Evolutionary conservation across 2,113 vertebrate species (phyloP), one percentile per base, ranked within the genome.

Genomic region (Pachypanchax playfairii): DNA sequence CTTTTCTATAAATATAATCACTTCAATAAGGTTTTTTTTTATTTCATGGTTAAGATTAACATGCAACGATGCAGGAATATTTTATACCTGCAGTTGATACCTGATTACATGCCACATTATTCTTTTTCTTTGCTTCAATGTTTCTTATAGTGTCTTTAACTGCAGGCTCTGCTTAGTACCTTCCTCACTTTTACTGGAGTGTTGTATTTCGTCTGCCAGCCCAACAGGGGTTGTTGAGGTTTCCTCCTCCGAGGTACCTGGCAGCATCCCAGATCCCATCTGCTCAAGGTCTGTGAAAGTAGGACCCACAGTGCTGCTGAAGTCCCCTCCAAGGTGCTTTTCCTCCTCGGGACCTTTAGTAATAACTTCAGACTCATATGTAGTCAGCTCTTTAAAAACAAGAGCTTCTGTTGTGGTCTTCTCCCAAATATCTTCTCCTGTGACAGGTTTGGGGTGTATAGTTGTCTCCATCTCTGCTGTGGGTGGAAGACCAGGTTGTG

Each of bases 231-330:
- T 10, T 10, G 21, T 15, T 3, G 46, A 1, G 39, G 1, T 15
- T 2, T 62, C 71, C 4, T 72, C 70, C 11, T 64, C 69, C 15
- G 39, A 1, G 5, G 0, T 0, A 2, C 15, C 0, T 1, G 43
- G 31, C 17, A 0, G 0, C 42, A 76, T 63, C 44, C 83, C 86
- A 29, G 86, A 89, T 22, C 85, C 88, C 10, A 13, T 79, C 58
- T 0, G 44, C 3, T 39, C 39, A 14, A 0, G 17, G 3, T 24
- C 3, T 10, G 5, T 39, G 28, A 73, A 28, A 26, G 39, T 15
- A 8, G 24, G 0, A 11, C 0, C 15, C 22, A 0, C 4, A 5
- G 0, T 58, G 43, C 1, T 12, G 5, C 2, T 63, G 2, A 50
- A 38, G 0, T 2, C 41, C n/a, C 26, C 44, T 49, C 18, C 49